Percentiles rank a stretch among this genome's conserved stretches.
Evolutionary conservation across 1,140 invertebrate genomes (phyloP).

Genomic region (Bombus waltoni): DNA sequence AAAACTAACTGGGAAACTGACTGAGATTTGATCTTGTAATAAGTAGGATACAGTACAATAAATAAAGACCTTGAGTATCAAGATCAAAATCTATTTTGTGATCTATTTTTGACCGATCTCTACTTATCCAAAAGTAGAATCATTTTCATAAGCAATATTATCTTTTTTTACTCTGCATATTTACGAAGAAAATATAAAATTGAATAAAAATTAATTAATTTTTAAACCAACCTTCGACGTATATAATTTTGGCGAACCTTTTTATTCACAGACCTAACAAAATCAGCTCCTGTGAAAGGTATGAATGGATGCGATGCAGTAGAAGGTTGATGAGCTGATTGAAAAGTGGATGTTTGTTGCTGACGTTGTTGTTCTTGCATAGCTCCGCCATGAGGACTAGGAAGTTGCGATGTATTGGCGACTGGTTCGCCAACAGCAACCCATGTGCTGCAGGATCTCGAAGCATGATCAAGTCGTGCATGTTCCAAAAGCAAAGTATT

Average conservation of each 20-base stretch:
- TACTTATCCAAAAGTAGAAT: no score
- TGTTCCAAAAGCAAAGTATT: conserved; percentile 84
- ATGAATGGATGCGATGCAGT: conserved; percentile 81
- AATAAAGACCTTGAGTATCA: no score
- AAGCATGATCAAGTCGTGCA: conserved; percentile 86
- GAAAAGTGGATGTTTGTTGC: conserved; percentile 38
- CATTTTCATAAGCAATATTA: no score
- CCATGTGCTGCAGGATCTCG: conserved; percentile 93
- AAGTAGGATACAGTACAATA: no score
- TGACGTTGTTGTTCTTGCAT: conserved; percentile 74
- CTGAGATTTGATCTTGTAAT: no score
- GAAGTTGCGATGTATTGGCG: conserved; percentile 87
- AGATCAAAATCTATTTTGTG: no score
- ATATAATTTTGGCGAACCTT: conserved; percentile 86
- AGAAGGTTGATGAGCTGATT: conserved; percentile 77
- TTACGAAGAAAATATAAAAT: not conserved
- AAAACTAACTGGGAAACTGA: no score
- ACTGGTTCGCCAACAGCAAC: conserved; percentile 89
- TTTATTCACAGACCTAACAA: conserved; percentile 91
- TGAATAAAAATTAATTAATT: not conserved
- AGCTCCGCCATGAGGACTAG: conserved; percentile 87
- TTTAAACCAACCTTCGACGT: conserved; percentile 71
- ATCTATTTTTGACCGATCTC: no score
- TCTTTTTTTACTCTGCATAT: no score
- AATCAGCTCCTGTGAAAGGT: conserved; percentile 88